These are phyloP conservation scores for Drosophila carrolli DNA, from an alignment of 1,140 invertebrate genomes.

Conservation along the genomic window DNA sequence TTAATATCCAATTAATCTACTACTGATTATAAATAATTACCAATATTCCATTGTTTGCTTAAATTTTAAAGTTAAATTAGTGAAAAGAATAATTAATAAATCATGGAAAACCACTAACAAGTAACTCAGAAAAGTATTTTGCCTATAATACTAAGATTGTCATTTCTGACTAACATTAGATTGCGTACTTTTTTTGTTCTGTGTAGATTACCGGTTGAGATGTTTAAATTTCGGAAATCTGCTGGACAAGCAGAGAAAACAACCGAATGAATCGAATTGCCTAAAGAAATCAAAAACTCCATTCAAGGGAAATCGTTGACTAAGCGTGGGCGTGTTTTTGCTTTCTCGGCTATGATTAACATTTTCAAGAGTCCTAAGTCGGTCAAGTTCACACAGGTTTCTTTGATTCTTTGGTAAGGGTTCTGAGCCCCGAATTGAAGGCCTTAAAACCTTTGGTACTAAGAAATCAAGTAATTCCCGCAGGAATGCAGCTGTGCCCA, in stretches of 20 bases:
- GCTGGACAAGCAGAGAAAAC: background rate
- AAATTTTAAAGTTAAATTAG: too few relatives aligned
- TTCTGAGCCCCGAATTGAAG: background rate
- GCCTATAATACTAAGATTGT: too few relatives aligned
- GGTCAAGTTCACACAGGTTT: slow-evolving; percentile 37
- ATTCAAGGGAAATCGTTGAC: slow-evolving; percentile 34
- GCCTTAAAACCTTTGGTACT: slow-evolving; percentile 4
- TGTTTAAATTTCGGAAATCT: slow-evolving; percentile 15
- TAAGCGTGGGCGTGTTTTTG: slow-evolving; percentile 29
- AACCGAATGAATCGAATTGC: slow-evolving; percentile 2
- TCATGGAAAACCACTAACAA: too few relatives aligned
- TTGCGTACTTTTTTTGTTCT: too few relatives aligned
- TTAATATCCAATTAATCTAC: too few relatives aligned
- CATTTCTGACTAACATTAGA: too few relatives aligned
- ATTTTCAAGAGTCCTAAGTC: slow-evolving; percentile 28
- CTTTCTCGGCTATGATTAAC: slow-evolving; percentile 40
- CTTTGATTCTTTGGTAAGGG: background rate
- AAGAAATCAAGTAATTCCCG: slow-evolving; percentile 8
- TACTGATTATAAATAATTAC: too few relatives aligned
- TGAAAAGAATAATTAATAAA: too few relatives aligned
- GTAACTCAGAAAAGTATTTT: too few relatives aligned
- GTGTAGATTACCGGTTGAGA: slow-evolving; percentile 14
- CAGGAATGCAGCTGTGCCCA: slow-evolving; percentile 29
- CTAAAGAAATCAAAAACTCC: slow-evolving; percentile 22
- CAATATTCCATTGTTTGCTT: too few relatives aligned